Evolutionary conservation across 2,797 vertebrate species (phyloP), one percentile per base, ranked within the genome.

Genomic region (Menidia menidia): DNA sequence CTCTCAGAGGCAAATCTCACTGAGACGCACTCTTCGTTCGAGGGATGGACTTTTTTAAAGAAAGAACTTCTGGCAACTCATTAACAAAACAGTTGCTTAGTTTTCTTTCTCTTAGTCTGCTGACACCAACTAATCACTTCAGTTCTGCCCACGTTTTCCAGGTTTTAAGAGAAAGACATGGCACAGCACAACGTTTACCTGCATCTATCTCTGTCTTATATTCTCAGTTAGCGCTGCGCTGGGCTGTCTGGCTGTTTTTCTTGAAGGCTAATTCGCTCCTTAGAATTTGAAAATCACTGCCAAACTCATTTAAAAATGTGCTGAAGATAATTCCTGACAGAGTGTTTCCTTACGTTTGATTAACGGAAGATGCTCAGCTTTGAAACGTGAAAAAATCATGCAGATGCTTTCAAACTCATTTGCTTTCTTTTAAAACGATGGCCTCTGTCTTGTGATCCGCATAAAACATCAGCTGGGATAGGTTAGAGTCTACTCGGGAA

Each of bases 211-310:
- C 35, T 68, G 39, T 64, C 58, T 60, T 57, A 78, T 65, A 71
- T 77, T 87, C 35, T 73, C 74, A 87, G 82, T 77, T 76, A 77
- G 65, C 67, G 42, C 68, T 78, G 74, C 63, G 73, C 68, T 18
- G 32, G 25, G 9, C 33, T 62, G 55, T 83, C 71, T 48, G 66
- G 68, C 45, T 53, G 64, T 61, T 47, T 25, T 55, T 71, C 31
- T 42, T 32, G 14, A 55, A 71, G 48, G 52, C 66, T 75, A 72
- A 63, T 81, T 80, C 73, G 51, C 66, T 58, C 63, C 64, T 32
- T 61, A 42, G 15, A 64, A 18, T 32, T 64, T 53, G 16, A 41
- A 2, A 3, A 16, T 55, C 30, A 54, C 16, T 45, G 41, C 30
- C 31, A 53, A 10, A n/a, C n/a, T 19, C 12, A 35, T 35, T 55